Evolutionary conservation across 2,797 vertebrate genomes (phyloP).

Genomic region (Chloroceryle amazona): DNA sequence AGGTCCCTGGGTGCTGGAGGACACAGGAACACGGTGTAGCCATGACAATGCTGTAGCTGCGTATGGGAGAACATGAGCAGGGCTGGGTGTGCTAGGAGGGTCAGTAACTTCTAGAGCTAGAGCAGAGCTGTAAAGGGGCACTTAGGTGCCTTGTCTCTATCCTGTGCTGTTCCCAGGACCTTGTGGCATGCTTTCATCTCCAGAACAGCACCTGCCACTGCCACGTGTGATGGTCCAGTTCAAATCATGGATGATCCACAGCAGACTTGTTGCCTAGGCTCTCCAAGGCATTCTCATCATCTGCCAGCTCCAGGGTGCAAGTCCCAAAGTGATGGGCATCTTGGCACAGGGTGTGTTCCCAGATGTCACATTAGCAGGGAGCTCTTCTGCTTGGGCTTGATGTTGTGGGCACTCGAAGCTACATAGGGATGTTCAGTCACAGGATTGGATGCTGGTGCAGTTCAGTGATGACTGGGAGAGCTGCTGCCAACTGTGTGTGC

Average conservation of each 20-base stretch:
- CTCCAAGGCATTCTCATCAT: not conserved
- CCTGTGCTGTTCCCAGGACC: not conserved
- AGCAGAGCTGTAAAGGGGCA: not conserved
- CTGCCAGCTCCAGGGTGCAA: not conserved
- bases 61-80: not conserved
- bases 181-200: not conserved
- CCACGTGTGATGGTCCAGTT: fast-evolving
- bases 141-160: not conserved
- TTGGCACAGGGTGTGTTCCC: not conserved
- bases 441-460: not conserved
- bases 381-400: not conserved
- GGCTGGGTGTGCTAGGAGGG: not conserved
- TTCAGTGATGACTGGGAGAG: not conserved
- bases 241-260: not conserved
- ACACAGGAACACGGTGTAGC: not conserved
- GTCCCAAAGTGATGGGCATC: not conserved
- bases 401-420: not conserved
- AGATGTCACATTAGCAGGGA: not conserved
- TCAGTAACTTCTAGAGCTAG: not conserved
- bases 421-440: fast-evolving
- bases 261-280: not conserved
- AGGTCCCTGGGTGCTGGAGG: not conserved
- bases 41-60: fast-evolving
- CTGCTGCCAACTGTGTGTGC: not conserved
- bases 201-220: not conserved